These are phyloP conservation scores for Lathronympha strigana DNA, from an alignment of 2,888 invertebrate genomes.

Conservation along the genomic window DNA sequence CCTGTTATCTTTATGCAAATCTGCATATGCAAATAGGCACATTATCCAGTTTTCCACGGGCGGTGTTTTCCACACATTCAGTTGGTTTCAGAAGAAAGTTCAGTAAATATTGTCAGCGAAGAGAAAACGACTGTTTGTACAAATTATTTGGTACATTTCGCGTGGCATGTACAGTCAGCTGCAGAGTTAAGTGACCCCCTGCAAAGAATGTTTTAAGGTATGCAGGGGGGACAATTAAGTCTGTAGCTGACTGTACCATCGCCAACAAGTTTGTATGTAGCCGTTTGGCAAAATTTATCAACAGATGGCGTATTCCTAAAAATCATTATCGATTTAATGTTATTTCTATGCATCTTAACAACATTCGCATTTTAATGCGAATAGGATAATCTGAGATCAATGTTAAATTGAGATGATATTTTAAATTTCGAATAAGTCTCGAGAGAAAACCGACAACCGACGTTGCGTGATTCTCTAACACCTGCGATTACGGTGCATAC, in stretches of 20 bases:
- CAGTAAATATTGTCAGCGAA: slow-evolving; percentile 30
- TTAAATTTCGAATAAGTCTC: not conserved
- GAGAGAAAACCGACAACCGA: slow-evolving; percentile 68
- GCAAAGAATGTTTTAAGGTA: no score
- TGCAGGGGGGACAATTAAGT: no score
- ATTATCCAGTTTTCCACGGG: not conserved
- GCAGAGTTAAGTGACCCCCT: no score
- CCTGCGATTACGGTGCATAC: slow-evolving; percentile 52
- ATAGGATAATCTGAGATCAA: not conserved
- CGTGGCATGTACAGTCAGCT: no score
- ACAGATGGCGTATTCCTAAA: slow-evolving; percentile 45
- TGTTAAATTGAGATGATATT: not conserved
- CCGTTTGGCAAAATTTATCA: slow-evolving; percentile 62
- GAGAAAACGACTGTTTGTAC: slow-evolving; percentile 58
- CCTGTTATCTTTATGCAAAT: not conserved
- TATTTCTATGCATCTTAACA: not conserved
- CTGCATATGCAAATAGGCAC: not conserved
- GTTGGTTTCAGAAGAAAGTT: slow-evolving; percentile 34
- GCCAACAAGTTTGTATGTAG: no score
- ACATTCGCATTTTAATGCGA: not conserved
- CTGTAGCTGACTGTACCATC: no score
- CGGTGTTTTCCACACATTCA: slow-evolving; percentile 19
- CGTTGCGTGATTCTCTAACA: slow-evolving; percentile 73
- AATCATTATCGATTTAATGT: not conserved
- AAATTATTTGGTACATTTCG: slow-evolving; percentile 73